phyloP scores from a whole-genome alignment of 2,888 invertebrate species.

The Shargacucullia verbasci region DNA sequence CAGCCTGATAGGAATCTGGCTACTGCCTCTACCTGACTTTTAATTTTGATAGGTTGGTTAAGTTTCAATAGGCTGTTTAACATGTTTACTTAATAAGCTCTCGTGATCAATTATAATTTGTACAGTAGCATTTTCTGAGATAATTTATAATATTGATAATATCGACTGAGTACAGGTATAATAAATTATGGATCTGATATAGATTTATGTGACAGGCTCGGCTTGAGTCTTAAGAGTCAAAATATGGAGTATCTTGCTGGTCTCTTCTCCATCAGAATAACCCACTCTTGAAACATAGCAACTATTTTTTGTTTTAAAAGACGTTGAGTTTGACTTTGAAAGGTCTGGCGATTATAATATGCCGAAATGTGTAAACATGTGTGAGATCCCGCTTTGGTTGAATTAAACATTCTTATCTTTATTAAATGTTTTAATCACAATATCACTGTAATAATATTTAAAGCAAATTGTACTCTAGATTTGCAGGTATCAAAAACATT shows the following conservation, averaged over 20 bases:
- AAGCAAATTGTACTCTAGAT: constrained; percentile 17
- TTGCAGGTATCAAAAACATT: constrained; percentile 35
- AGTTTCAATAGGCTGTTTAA: constrained; percentile 16
- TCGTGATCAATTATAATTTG: constrained; percentile 21
- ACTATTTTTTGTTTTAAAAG: too few species aligned
- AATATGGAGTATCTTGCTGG: too few species aligned
- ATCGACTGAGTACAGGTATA: too few species aligned
- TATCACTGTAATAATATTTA: constrained; percentile 17
- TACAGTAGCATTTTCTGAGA: constrained; percentile 15
- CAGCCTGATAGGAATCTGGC: constrained; percentile 36
- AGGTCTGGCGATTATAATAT: too few species aligned
- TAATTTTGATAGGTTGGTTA: constrained; percentile 21
- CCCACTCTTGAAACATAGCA: too few species aligned
- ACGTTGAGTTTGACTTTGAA: too few species aligned
- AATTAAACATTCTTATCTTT: background rate
- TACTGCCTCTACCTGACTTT: constrained; percentile 40
- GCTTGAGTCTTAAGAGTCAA: too few species aligned
- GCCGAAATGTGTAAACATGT: too few species aligned
- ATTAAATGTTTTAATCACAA: background rate
- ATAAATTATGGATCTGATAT: too few species aligned
- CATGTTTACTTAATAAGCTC: constrained; percentile 6
- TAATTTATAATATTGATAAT: constrained; percentile 14
- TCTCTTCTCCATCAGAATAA: too few species aligned
- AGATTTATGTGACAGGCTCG: too few species aligned
- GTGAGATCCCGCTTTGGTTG: too few species aligned